Evolutionary conservation across 2,888 invertebrate species (phyloP).

Genomic region (Mythimna albipuncta): DNA sequence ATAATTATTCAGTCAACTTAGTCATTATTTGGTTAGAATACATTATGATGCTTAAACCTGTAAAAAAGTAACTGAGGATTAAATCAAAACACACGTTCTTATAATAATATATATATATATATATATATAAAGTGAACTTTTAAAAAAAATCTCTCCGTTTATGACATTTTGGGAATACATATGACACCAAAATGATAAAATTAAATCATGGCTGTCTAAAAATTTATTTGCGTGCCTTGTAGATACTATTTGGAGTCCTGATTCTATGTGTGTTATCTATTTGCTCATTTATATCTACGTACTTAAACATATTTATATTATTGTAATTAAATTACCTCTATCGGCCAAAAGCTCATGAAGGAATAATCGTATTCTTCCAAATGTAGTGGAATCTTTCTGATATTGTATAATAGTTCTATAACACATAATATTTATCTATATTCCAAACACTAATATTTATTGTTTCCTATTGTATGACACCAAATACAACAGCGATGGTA

Average conservation of each 20-base stretch:
- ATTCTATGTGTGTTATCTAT: constrained; percentile 46
- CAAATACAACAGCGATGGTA: constrained; percentile 56
- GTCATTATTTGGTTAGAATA: constrained; percentile 25
- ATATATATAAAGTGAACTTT: constrained; percentile 35
- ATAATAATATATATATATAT: constrained; percentile 38
- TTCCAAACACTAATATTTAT: constrained; percentile 44
- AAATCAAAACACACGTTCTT: constrained; percentile 20
- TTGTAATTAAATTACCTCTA: constrained; percentile 21
- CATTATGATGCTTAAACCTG: constrained; percentile 35
- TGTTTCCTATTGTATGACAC: constrained; percentile 49
- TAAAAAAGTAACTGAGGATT: constrained; percentile 23
- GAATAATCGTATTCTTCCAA: constrained; percentile 64
- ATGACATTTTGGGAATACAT: constrained; percentile 5
- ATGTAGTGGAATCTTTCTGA: constrained; percentile 72
- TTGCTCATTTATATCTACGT: constrained; percentile 40
- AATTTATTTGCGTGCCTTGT: constrained; percentile 79
- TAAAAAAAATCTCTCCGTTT: constrained; percentile 20
- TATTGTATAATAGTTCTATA: constrained; percentile 59
- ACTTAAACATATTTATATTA: constrained; percentile 25
- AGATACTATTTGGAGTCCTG: constrained; percentile 57
- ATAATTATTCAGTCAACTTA: constrained; percentile 29
- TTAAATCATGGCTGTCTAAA: constrained; percentile 54
- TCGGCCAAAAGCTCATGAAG: constrained; percentile 55
- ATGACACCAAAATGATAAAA: constrained; percentile 15
- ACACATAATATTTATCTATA: constrained; percentile 54